Percentiles rank a stretch among this genome's conserved stretches.
Conservation (phyloP, 2,797 vertebrate genomes). For the Etheostoma perlongum region DNA sequence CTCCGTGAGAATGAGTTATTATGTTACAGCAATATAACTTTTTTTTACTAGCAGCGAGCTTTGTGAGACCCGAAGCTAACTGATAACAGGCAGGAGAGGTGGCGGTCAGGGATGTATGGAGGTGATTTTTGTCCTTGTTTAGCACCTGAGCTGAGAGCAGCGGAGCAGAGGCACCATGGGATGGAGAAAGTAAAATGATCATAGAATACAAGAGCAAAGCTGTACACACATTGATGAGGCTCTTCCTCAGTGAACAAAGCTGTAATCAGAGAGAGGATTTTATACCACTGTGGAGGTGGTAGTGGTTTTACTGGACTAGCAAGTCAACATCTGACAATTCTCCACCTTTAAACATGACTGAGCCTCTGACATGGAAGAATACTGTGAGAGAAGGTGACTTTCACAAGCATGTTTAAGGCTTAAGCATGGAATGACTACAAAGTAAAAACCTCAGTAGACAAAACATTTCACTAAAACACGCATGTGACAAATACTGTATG, state of each 20-base stretch:
- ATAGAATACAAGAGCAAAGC: constrained; percentile 15
- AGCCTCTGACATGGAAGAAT: no score
- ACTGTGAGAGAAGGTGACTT: no score
- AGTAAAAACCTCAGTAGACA: no score
- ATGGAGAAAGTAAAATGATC: constrained; percentile 19
- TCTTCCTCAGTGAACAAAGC: constrained; percentile 32
- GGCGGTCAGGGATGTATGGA: constrained; percentile 36
- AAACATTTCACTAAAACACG: no score
- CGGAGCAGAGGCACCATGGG: constrained; percentile 33
- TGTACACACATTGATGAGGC: constrained; percentile 17
- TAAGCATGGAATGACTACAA: no score
- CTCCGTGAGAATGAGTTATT: constrained; percentile 4
- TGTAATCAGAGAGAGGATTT: constrained; percentile 14
- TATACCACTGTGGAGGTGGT: constrained; percentile 19
- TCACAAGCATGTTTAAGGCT: no score
- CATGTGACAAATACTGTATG: no score
- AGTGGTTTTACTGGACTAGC: constrained; percentile 15
- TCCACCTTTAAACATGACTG: no score
- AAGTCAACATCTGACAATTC: not conserved
- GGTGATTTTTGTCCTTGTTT: constrained; percentile 44
- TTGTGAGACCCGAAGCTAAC: constrained; percentile 20
- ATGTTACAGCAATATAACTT: not conserved
- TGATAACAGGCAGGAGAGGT: constrained; percentile 16
- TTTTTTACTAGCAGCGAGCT: constrained; percentile 21
- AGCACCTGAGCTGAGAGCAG: constrained; percentile 35